Evolutionary conservation across 2,113 vertebrate genomes (phyloP).

Genomic region (Myrmecobius fasciatus): DNA sequence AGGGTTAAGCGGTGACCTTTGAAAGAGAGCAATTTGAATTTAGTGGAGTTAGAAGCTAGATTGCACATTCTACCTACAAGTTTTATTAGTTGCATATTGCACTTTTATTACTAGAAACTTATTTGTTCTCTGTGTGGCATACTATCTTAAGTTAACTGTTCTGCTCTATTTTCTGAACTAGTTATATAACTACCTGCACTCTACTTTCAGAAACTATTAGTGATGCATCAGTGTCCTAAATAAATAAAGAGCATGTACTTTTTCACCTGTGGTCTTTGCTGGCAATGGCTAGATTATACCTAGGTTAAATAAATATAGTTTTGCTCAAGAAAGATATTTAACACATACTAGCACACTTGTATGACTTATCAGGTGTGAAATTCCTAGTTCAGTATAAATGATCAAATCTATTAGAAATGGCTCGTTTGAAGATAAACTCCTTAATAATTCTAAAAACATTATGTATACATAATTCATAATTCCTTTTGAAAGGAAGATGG

Average conservation of each 20-base stretch:
- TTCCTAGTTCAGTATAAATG: neutral
- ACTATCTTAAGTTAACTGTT: neutral
- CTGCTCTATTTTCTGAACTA: neutral
- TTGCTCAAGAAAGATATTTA: neutral
- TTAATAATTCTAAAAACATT: neutral
- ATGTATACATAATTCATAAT: neutral
- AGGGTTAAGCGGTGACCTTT: neutral
- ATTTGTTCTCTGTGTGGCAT: neutral
- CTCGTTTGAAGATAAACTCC: neutral
- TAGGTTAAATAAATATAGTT: neutral
- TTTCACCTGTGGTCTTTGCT: neutral
- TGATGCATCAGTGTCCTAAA: neutral
- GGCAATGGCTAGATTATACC: neutral
- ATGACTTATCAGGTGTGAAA: neutral
- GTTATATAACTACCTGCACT: neutral
- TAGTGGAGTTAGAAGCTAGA: neutral
- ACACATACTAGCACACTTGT: neutral
- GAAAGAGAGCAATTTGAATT: neutral
- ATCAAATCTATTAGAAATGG: neutral
- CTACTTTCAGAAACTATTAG: neutral
- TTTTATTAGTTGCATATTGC: neutral
- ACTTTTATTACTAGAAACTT: neutral
- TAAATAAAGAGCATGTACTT: neutral
- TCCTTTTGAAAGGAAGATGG: conserved; percentile 2
- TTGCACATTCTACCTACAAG: neutral